Percentiles rank a stretch among this genome's conserved stretches.
These are phyloP conservation scores for Hyla sarda DNA, from an alignment of 2,113 vertebrate genomes.

Conservation along the genomic window DNA sequence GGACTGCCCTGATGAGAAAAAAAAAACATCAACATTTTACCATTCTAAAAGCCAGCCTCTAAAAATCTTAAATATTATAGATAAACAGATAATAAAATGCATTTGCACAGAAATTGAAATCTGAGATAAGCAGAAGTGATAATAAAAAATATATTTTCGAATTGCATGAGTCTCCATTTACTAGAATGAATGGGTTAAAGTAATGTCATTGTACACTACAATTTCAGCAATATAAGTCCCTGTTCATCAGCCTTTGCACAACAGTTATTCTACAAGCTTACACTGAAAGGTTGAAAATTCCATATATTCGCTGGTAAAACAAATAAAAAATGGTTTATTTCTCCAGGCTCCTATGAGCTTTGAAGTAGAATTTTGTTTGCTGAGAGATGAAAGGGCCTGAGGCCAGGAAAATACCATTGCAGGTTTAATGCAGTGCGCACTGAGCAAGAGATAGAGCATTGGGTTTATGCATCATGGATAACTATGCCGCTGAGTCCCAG, in stretches of 20 bases:
- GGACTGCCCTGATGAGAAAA: too few relatives aligned
- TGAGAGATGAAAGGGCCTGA: constrained; percentile 22
- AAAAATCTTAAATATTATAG: not conserved
- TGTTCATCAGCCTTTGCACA: not conserved
- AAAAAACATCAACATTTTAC: not conserved
- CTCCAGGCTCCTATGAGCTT: constrained; percentile 37
- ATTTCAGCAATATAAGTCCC: not conserved
- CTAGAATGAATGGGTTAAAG: not conserved
- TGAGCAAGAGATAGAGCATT: not conserved
- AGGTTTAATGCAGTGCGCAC: constrained; percentile 19
- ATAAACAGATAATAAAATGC: not conserved
- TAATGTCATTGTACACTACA: not conserved
- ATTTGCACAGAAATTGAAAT: not conserved
- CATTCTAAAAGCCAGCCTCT: not conserved
- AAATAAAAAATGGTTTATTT: constrained; percentile 46
- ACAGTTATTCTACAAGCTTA: not conserved
- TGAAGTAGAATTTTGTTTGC: constrained; percentile 49
- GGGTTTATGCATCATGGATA: constrained; percentile 36
- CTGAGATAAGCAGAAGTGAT: not conserved
- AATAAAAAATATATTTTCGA: not conserved
- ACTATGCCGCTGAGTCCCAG: not conserved
- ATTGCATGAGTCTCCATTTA: not conserved
- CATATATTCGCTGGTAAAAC: constrained; percentile 14
- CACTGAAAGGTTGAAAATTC: constrained; percentile 11
- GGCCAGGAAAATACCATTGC: constrained; percentile 37